phyloP scores from a whole-genome alignment of 1,140 invertebrate genomes.

The Lepidurus arcticus region DNA sequence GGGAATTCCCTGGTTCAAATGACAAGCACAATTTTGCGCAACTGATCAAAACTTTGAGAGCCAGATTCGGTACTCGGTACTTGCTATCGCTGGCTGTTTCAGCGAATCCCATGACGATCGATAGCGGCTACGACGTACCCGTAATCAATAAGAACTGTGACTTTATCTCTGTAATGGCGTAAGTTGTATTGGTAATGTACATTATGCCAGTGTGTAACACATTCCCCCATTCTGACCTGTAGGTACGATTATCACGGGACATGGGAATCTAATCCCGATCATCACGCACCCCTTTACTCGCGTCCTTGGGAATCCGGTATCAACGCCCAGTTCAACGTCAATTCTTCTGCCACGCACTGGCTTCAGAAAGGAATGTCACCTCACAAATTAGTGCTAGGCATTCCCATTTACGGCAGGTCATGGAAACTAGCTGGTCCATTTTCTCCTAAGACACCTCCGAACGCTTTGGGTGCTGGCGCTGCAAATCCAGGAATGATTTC shows the following conservation, averaged over 20 bases:
- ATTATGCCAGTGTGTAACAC: too few species aligned
- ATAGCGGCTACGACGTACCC: slow-evolving; percentile 40
- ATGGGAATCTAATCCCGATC: slow-evolving; percentile 38
- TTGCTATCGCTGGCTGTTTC: background rate
- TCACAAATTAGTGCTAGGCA: slow-evolving; percentile 31
- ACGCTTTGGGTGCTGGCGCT: slow-evolving; percentile 33
- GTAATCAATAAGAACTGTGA: slow-evolving; percentile 38
- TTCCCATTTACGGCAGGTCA: slow-evolving; percentile 28
- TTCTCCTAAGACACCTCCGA: background rate
- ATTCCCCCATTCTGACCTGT: too few species aligned
- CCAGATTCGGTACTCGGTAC: background rate
- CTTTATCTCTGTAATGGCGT: slow-evolving; percentile 41
- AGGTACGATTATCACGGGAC: slow-evolving; percentile 40
- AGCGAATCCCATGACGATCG: background rate
- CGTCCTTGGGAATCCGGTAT: background rate
- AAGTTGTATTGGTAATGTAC: too few species aligned
- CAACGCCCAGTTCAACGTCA: slow-evolving; percentile 26
- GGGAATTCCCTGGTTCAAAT: slow-evolving; percentile 45
- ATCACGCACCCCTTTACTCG: slow-evolving; percentile 39
- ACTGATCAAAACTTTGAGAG: background rate
- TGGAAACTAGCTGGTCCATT: slow-evolving; percentile 16
- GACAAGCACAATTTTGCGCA: background rate
- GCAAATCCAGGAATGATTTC: slow-evolving; percentile 35
- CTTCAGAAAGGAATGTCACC: slow-evolving; percentile 24
- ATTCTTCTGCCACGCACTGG: background rate